Evolutionary conservation across 1,140 invertebrate genomes (phyloP).

Genomic region (Brachionus paranguensis): DNA sequence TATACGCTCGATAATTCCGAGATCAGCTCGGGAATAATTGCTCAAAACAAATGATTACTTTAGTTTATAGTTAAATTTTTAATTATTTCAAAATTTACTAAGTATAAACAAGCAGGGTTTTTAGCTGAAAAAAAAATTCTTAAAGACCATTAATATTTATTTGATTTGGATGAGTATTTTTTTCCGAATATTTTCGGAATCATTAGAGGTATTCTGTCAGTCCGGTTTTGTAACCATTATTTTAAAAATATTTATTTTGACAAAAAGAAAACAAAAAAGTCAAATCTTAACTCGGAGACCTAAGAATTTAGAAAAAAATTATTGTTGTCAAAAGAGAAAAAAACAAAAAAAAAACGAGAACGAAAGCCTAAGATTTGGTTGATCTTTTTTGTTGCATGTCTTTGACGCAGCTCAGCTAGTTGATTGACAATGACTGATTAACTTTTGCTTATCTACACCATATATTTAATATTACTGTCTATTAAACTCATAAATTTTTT

Average conservation of each 20-base stretch:
- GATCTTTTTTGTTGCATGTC: not conserved
- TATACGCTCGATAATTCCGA: not conserved
- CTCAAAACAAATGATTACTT: not conserved
- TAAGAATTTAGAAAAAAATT: not conserved
- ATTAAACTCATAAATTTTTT: not conserved
- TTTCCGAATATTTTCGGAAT: not conserved
- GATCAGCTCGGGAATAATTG: not conserved
- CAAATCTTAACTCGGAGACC: not conserved
- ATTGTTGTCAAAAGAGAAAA: not conserved
- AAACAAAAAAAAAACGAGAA: not conserved
- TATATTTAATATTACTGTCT: conserved; percentile 5
- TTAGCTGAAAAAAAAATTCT: not conserved
- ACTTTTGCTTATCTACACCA: conserved; percentile 6
- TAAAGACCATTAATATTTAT: not conserved
- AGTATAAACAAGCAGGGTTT: not conserved
- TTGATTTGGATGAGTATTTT: not conserved
- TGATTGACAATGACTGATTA: conserved; percentile 31
- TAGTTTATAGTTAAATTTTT: not conserved
- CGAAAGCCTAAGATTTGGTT: not conserved
- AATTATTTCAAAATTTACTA: not conserved
- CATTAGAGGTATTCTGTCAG: not conserved
- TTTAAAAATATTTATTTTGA: not conserved
- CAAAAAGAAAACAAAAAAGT: not conserved
- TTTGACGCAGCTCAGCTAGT: not conserved
- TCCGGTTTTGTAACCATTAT: not conserved